These are phyloP conservation scores for Caenorhabditis sinica DNA, from an alignment of 2,888 invertebrate genomes.

Conservation along the genomic window DNA sequence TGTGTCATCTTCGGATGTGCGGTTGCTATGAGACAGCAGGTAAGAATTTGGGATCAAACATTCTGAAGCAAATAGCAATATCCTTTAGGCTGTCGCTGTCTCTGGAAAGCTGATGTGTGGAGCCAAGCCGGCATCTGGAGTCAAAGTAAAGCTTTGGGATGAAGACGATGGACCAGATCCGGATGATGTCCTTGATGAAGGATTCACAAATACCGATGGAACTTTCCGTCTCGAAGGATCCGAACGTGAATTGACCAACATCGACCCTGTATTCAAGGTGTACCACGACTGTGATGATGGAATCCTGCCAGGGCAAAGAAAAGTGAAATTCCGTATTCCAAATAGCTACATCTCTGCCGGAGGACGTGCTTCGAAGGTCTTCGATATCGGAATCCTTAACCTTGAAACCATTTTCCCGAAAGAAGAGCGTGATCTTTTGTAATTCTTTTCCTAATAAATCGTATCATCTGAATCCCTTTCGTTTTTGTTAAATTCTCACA, in stretches of 20 bases:
- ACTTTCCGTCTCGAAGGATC: slow-evolving; percentile 75
- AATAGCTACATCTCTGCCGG: slow-evolving; percentile 74
- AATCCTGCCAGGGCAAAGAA: slow-evolving; percentile 77
- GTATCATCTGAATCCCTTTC: not conserved
- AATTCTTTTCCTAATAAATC: slow-evolving; percentile 25
- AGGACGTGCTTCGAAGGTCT: slow-evolving; percentile 70
- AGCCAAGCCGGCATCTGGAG: slow-evolving; percentile 71
- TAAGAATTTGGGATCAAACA: not conserved
- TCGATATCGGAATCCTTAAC: slow-evolving; percentile 79
- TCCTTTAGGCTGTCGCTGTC: slow-evolving; percentile 70
- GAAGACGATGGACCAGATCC: slow-evolving; percentile 79
- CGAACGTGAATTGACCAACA: slow-evolving; percentile 75
- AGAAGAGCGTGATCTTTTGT: slow-evolving; percentile 80
- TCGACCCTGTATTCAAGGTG: slow-evolving; percentile 80
- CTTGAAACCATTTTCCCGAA: slow-evolving; percentile 81
- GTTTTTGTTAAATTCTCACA: no score
- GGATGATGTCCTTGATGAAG: slow-evolving; percentile 78
- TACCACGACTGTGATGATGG: slow-evolving; percentile 79
- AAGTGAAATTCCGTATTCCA: slow-evolving; percentile 78
- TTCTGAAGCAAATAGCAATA: not conserved
- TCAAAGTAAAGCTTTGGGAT: slow-evolving; percentile 76
- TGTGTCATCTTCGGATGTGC: slow-evolving; percentile 70
- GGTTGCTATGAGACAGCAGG: slow-evolving; percentile 75
- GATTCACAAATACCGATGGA: slow-evolving; percentile 74
- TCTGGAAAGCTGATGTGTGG: slow-evolving; percentile 74